Percentiles rank a stretch among this genome's conserved stretches.
phyloP scores from a whole-genome alignment of 2,113 vertebrate species.

The Tretioscincus oriximinensis region DNA sequence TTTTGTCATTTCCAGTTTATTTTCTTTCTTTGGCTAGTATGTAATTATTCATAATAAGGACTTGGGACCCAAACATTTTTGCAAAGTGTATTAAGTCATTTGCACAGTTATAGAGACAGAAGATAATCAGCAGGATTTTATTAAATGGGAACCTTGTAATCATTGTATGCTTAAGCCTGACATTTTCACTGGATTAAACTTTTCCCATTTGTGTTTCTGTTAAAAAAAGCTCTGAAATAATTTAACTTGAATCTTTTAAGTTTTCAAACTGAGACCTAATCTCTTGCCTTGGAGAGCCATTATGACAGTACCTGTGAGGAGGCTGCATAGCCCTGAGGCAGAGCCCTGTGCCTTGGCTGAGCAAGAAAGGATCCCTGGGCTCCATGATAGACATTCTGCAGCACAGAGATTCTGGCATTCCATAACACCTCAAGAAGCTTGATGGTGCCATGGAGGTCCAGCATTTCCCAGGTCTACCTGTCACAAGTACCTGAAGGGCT shows the following conservation, averaged over 20 bases:
- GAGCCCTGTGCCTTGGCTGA: not conserved
- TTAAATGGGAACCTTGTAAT: constrained; percentile 57
- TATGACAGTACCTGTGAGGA: not conserved
- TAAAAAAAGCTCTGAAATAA: not conserved
- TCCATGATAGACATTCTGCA: too few species aligned
- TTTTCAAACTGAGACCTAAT: not conserved
- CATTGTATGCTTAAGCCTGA: constrained; percentile 44
- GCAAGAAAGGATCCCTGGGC: too few species aligned
- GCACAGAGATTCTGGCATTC: too few species aligned
- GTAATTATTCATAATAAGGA: constrained; percentile 77
- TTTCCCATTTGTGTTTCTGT: not conserved
- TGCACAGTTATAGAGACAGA: too few species aligned
- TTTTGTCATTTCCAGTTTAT: constrained; percentile 65
- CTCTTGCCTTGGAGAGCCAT: too few species aligned
- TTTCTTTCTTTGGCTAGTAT: constrained; percentile 62
- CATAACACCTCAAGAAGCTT: too few species aligned
- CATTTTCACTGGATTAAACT: not conserved
- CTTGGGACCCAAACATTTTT: constrained; percentile 64
- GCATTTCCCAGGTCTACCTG: too few species aligned
- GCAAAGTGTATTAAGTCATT: constrained; percentile 53
- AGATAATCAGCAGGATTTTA: constrained; percentile 65
- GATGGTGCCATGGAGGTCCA: too few species aligned
- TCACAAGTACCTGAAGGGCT: too few species aligned
- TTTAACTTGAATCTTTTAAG: not conserved
- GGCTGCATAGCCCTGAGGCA: not conserved